These are phyloP conservation scores for Drosophila robusta DNA, from an alignment of 2,888 invertebrate genomes.

Conservation along the genomic window DNA sequence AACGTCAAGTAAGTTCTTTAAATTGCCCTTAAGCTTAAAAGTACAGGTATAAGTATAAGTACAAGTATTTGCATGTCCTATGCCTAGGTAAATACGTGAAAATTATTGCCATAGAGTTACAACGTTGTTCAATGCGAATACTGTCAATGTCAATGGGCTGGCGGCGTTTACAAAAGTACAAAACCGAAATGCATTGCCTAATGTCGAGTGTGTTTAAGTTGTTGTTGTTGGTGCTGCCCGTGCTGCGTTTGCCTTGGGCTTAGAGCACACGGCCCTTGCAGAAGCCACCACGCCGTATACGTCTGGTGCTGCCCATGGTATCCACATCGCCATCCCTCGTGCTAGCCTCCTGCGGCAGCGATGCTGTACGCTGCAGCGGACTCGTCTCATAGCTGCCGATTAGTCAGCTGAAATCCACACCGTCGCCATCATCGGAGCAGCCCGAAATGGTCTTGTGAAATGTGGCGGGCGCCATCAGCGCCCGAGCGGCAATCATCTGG, in stretches of 20 bases:
- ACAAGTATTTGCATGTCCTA: conserved; percentile 32
- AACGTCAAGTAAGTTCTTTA: conserved; percentile 38
- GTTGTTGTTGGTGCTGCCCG: conserved; percentile 1
- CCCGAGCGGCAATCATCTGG: conserved; percentile 84
- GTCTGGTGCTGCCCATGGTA: conserved; percentile 38
- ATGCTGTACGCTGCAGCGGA: conserved; percentile 74
- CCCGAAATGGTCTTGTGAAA: conserved; percentile 85
- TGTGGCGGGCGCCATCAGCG: conserved; percentile 84
- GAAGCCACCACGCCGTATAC: conserved; percentile 77
- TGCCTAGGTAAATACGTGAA: conserved; percentile 70
- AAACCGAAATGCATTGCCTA: conserved; percentile 55
- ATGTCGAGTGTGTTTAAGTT: conserved; percentile 22
- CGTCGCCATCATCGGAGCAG: conserved; percentile 83
- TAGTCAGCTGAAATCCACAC: conserved; percentile 84
- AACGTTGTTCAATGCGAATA: conserved; percentile 79
- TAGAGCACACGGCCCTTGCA: conserved; percentile 76
- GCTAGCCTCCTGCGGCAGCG: conserved; percentile 69
- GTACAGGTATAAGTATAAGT: conserved; percentile 1
- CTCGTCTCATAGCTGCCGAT: conserved; percentile 72
- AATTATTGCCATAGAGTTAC: conserved; percentile 83
- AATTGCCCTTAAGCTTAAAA: conserved; percentile 30
- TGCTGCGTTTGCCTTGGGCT: conserved; percentile 16
- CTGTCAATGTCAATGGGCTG: conserved; percentile 44
- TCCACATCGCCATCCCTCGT: conserved; percentile 18
- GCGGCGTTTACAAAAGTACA: conserved; percentile 58